phyloP scores from a whole-genome alignment of 2,888 invertebrate genomes.

The Cosmopolites sordidus region DNA sequence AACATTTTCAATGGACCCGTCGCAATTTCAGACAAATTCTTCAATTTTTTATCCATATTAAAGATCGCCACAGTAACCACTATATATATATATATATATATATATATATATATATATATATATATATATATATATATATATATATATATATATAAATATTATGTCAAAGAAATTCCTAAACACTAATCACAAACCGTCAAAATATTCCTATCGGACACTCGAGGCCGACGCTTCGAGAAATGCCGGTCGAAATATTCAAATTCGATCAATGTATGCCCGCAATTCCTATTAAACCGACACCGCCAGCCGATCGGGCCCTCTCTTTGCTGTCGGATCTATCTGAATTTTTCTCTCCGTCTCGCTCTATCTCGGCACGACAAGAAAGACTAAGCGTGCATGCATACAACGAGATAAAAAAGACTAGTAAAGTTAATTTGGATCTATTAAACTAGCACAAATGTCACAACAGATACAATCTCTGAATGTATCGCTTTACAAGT shows the following conservation, averaged over 20 bases:
- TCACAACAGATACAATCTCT: conserved; percentile 36
- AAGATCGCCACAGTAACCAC: too few species aligned
- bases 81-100: too few species aligned
- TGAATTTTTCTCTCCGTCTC: not conserved
- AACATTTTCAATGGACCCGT: too few species aligned
- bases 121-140: too few species aligned
- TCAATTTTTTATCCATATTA: too few species aligned
- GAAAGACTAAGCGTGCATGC: conserved; percentile 26
- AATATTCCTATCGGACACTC: too few species aligned
- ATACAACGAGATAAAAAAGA: conserved; percentile 34
- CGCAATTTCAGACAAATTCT: too few species aligned
- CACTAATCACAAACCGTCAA: too few species aligned
- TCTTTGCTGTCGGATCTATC: too few species aligned
- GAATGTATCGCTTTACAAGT: conserved; percentile 36
- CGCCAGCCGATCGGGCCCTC: not conserved
- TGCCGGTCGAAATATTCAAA: not conserved
- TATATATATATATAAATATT: too few species aligned
- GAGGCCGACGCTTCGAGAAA: not conserved
- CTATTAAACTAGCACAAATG: conserved; percentile 44
- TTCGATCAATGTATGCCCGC: not conserved
- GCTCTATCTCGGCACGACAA: conserved; percentile 13
- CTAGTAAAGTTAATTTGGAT: conserved; percentile 44
- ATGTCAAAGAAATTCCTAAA: too few species aligned
- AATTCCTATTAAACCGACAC: not conserved
- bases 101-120: too few species aligned